Evolutionary conservation across 2,797 vertebrate species (phyloP).

Genomic region (Cercopithecus hamlyni): DNA sequence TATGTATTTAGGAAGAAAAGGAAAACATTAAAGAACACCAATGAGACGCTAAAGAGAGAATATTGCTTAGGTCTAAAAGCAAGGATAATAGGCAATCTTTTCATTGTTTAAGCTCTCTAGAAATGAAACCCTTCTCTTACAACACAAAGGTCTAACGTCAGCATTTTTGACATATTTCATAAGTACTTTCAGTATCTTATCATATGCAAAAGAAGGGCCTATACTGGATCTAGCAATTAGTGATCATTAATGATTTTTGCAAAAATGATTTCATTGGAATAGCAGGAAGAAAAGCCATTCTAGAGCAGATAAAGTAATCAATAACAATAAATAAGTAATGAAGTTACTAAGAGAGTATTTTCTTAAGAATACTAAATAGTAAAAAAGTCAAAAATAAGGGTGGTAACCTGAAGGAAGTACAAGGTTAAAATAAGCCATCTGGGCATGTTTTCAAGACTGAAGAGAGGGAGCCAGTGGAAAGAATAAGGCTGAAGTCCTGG

Average conservation of each 20-base stretch:
- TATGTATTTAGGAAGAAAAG: neutral
- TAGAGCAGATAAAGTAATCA: neutral
- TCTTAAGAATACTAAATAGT: slow-evolving; percentile 35
- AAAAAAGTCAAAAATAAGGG: neutral
- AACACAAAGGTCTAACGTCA: neutral
- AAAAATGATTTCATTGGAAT: neutral
- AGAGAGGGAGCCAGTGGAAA: neutral
- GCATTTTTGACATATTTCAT: neutral
- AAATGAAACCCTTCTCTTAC: neutral
- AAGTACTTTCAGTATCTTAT: neutral
- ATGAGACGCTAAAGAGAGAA: neutral
- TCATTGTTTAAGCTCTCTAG: neutral
- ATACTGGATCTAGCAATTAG: neutral
- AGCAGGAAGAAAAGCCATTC: neutral
- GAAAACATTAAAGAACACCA: neutral
- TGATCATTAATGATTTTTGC: neutral
- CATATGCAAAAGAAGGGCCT: neutral
- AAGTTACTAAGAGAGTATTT: neutral
- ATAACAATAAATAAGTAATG: neutral
- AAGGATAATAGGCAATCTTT: neutral
- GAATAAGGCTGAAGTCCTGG: neutral
- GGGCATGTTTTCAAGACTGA: neutral
- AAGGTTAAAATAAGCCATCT: neutral
- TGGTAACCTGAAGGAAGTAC: neutral
- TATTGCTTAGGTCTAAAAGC: neutral